Percentiles rank a stretch among this genome's conserved stretches.
Evolutionary conservation across 2,113 vertebrate species (phyloP).

Genomic region (Mesocricetus auratus): DNA sequence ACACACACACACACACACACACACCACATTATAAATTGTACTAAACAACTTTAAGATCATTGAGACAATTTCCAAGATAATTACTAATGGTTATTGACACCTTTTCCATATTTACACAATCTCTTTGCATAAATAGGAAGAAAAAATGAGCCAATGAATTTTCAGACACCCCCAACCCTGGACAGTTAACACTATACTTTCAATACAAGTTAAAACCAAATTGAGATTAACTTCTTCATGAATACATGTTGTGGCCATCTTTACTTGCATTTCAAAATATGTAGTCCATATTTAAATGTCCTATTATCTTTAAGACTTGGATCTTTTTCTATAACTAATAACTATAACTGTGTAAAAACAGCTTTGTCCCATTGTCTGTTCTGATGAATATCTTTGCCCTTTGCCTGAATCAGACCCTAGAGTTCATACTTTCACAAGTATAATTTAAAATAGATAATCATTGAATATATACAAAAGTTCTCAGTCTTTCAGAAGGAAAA

Average conservation of each 20-base stretch:
- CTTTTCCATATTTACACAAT: neutral
- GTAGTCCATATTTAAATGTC: neutral
- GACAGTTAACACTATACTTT: neutral
- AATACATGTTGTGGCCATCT: slow-evolving; percentile 14
- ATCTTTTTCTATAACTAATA: slow-evolving; percentile 17
- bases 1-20: neutral
- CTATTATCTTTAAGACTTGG: neutral
- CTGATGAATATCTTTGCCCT: slow-evolving; percentile 46
- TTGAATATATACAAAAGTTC: neutral
- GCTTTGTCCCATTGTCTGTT: slow-evolving; percentile 9
- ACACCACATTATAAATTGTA: neutral
- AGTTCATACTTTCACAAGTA: slow-evolving; percentile 33
- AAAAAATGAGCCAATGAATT: neutral
- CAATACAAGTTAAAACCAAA: slow-evolving; percentile 44
- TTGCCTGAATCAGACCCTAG: neutral
- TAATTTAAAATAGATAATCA: slow-evolving; percentile 38
- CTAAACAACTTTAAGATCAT: neutral
- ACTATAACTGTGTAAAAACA: neutral
- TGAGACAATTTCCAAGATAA: neutral
- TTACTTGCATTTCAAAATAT: slow-evolving; percentile 26
- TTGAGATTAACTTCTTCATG: slow-evolving; percentile 25
- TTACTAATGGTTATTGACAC: neutral
- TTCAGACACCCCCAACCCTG: neutral
- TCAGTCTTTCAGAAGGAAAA: slow-evolving; percentile 38
- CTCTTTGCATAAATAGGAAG: neutral